Base-by-base conservation (phyloP, 2,113 vertebrate species). In the Vulpes vulpes region DNA sequence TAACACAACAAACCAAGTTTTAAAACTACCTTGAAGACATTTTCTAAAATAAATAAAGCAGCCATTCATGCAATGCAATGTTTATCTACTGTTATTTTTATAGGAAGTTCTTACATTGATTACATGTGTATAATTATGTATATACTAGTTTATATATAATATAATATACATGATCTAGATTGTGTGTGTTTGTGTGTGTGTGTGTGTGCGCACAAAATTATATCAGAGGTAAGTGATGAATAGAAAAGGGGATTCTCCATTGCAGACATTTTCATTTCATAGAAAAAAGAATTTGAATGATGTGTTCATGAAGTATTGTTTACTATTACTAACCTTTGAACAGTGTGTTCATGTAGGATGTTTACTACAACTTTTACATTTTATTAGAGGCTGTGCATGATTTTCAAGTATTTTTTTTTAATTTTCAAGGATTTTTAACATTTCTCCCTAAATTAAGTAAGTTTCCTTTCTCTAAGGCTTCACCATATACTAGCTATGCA, bases 41-140 rank as follows among this genome's bases (percentile, higher is more conserved):
- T 84, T 94, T 89, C 38, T 43, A 88, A 32, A 94, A 76, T 76
- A 84, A 94, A 62, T 91, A 89, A 90, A 89, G 79, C 2, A 94
- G 15, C 7, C 15, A 49, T 38, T 89, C 9, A 59, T 64, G 17
- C 30, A 73, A 88, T 67, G 2, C 43, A 87, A 57, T 80, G 16
- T 91, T 96, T 81, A 96, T 30, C 27, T 80, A 80, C n/a, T 43
- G 35, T 74, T 86, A 71, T 51, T 86, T 94, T 92, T n/a, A 96
- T 80, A 82, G 5, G 5, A 92, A 79, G 8, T 4, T 84, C 14
- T 64, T 71, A 38, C 15, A 43, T 22, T 82, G 57, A 97, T 32
- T 82, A 16, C 62, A 43, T 78, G 67, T 16, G 4, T 20, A 43
- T 89, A 51, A 51, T 73, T 38, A 71, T 20, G 64, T 74, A 64